Base-by-base conservation (phyloP, 2,797 vertebrate species). In the Florisuga fusca region DNA sequence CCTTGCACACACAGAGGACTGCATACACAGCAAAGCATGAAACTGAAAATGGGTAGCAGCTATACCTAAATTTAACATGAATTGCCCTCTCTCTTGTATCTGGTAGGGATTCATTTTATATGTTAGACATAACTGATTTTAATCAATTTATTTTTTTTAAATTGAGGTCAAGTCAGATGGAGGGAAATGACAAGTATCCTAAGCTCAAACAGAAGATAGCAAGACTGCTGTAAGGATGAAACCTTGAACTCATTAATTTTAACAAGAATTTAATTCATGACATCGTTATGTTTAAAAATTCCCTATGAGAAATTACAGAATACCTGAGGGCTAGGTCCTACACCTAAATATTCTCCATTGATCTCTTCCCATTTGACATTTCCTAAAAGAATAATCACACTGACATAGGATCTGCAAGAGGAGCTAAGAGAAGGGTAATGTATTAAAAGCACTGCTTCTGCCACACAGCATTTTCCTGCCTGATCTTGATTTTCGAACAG, bases 221-320 rank as follows among this genome's bases (percentile, higher is more conserved):
- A 31, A 15, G 18, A 68, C 0, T 18, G 55, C 38, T 72, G 46
- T 89, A 88, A 75, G 55, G 9, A 58, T 68, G 34, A 73, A 66
- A 87, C 73, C 86, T 67, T 87, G 50, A 94, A 67, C 54, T 90
- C 71, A 55, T 84, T 84, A 73, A 90, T 91, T 94, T 63, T 45
- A 91, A 79, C 12, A 45, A 61, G 73, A 43, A 58, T 89, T 92
- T 96, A 89, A 68, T 78, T 55, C 5, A 2, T 62, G 43, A 48
- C 64, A 77, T 78, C 1, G 0, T 88, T 91, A 77, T 10, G 18
- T 50, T 94, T 80, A 75, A 73, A 87, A 77, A 58, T 87, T 92
- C 31, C 61, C 21, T 48, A 0, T 53, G 26, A 31, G 76, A 89
- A 93, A 83, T 78, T 23, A 77, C 9, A 66, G 64, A 69, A 68